Conservation (phyloP, 2,888 invertebrate species). For the Ornithoptera priamus region DNA sequence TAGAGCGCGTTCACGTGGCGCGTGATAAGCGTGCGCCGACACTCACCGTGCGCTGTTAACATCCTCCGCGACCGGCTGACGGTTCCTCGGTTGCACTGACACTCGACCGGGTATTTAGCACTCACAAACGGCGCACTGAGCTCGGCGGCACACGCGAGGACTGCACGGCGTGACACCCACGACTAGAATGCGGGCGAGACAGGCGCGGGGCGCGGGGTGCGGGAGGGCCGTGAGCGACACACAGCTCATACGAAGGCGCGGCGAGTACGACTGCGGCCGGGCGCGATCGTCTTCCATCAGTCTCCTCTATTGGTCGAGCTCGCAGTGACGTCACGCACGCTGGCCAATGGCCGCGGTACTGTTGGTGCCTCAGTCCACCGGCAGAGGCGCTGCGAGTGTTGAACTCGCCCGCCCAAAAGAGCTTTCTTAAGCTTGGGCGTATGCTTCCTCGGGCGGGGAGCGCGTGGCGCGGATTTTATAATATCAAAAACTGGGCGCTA, state of each 20-base stretch:
- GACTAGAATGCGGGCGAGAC: conserved; percentile 77
- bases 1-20: conserved; percentile 76
- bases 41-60: conserved; percentile 80
- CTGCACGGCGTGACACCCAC: conserved; percentile 79
- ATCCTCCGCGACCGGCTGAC: conserved; percentile 72
- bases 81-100: conserved; percentile 75
- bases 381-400: conserved; percentile 60
- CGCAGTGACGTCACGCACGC: conserved; percentile 65
- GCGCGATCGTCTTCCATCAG: conserved; percentile 47
- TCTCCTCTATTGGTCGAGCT: conserved; percentile 68
- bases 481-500: conserved; percentile 26
- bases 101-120: conserved; percentile 75
- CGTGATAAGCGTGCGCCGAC: conserved; percentile 62
- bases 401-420: conserved; percentile 75
- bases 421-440: conserved; percentile 77
- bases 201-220: conserved; percentile 65
- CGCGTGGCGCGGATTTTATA: conserved; percentile 46
- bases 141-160: conserved; percentile 76
- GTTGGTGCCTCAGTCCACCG: conserved; percentile 52
- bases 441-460: conserved; percentile 68
- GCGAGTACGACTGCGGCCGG: conserved; percentile 76
- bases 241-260: conserved; percentile 76
- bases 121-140: conserved; percentile 79
- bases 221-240: conserved; percentile 64
- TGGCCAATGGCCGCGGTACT: conserved; percentile 56